Percentiles rank a stretch among this genome's conserved stretches.
Conservation (phyloP, 2,797 vertebrate species). For the Nyctibius grandis region DNA sequence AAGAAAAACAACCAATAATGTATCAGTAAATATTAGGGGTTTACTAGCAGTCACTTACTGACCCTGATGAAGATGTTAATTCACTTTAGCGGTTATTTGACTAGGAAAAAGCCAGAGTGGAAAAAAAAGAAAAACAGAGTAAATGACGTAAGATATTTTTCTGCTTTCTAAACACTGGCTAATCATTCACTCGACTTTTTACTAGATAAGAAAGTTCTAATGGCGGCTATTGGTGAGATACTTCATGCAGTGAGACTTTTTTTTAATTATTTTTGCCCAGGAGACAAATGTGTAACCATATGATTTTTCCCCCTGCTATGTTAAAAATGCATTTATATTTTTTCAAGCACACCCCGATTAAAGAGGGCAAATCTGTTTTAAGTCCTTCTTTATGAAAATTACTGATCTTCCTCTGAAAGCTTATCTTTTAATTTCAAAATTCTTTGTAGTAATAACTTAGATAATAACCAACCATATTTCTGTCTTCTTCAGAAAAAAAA, state of each 20-base stretch:
- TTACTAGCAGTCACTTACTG: background rate
- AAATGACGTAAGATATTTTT: background rate
- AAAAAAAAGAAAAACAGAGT: background rate
- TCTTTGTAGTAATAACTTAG: slow-evolving; percentile 77
- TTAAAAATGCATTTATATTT: slow-evolving; percentile 68
- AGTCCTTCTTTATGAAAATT: slow-evolving; percentile 75
- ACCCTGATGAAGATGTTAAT: background rate
- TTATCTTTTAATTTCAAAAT: slow-evolving; percentile 80
- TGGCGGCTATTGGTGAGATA: background rate
- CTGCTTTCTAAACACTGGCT: background rate
- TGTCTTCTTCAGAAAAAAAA: slow-evolving; percentile 53
- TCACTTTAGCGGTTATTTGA: background rate
- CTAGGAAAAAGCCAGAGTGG: background rate
- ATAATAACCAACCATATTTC: slow-evolving; percentile 75
- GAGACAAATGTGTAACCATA: slow-evolving; percentile 47
- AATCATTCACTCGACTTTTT: background rate
- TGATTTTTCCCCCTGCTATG: slow-evolving; percentile 65
- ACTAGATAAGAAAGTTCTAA: slow-evolving; percentile 41
- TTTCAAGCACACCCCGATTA: slow-evolving; percentile 69
- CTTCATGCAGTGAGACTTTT: background rate
- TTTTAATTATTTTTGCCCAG: slow-evolving; percentile 43
- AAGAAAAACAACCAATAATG: background rate
- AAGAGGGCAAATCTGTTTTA: slow-evolving; percentile 78
- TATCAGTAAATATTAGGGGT: background rate
- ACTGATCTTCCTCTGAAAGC: slow-evolving; percentile 64